Conservation (phyloP, 2,888 invertebrate species). For the Trachelus troglodyta region DNA sequence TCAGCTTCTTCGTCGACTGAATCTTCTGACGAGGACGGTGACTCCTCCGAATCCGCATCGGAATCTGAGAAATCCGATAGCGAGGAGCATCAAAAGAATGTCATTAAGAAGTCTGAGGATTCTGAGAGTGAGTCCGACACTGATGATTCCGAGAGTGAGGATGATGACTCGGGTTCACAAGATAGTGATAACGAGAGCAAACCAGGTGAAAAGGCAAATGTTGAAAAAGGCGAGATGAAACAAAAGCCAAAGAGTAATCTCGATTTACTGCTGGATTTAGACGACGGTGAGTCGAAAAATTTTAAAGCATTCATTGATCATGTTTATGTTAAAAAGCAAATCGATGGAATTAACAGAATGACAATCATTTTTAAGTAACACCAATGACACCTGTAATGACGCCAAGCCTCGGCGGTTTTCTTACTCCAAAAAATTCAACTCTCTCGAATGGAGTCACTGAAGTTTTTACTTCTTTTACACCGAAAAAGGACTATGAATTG, state of each 20-base stretch:
- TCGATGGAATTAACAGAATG: background rate
- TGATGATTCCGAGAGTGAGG: conserved; percentile 53
- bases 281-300: conserved; percentile 70
- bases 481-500: conserved; percentile 73
- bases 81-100: conserved; percentile 37
- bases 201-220: conserved; percentile 46
- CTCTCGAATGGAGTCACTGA: conserved; percentile 59
- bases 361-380: conserved; percentile 66
- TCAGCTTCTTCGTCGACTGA: conserved; percentile 61
- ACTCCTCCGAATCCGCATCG: conserved; percentile 61
- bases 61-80: conserved; percentile 37
- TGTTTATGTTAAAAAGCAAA: background rate
- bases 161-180: conserved; percentile 43
- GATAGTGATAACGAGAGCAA: conserved; percentile 38
- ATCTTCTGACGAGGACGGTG: conserved; percentile 47
- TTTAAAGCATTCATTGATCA: background rate
- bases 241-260: conserved; percentile 76
- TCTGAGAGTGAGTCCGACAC: conserved; percentile 52
- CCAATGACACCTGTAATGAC: conserved; percentile 81
- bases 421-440: conserved; percentile 72
- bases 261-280: conserved; percentile 86
- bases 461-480: conserved; percentile 72
- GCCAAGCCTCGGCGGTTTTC: conserved; percentile 83
- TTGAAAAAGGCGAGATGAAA: conserved; percentile 49
- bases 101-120: conserved; percentile 42